phyloP scores from a whole-genome alignment of 2,113 vertebrate genomes.

The Centropus unirufus region DNA sequence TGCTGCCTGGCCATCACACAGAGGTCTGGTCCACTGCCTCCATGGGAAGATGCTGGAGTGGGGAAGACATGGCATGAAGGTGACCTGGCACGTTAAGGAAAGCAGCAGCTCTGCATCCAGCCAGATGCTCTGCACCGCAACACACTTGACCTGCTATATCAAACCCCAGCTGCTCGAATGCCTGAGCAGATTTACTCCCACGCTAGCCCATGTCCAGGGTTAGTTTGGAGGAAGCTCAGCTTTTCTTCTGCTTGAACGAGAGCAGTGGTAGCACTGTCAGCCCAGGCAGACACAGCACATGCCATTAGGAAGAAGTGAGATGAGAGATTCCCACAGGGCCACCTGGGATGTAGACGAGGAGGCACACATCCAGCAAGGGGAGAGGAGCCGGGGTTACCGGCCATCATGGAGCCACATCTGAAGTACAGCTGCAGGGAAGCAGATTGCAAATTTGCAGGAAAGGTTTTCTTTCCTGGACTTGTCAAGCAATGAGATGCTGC shows the following conservation, averaged over 20 bases:
- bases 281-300: too few species aligned
- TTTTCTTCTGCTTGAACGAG: background rate
- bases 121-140: background rate
- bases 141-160: background rate
- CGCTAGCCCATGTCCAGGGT: accelerated
- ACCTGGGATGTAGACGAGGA: background rate
- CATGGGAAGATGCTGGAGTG: background rate
- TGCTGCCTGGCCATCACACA: background rate
- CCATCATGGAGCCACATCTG: background rate
- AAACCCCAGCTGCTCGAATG: background rate
- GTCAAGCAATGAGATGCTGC: background rate
- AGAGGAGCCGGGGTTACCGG: background rate
- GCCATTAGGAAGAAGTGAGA: background rate
- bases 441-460: background rate
- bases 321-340: background rate
- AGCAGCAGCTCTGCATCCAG: background rate
- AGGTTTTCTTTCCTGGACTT: background rate
- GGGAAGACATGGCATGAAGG: background rate
- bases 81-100: background rate
- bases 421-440: background rate
- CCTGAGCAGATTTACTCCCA: background rate
- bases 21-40: background rate
- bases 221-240: background rate
- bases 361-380: accelerated
- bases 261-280: background rate